Evolutionary conservation across 2,888 invertebrate genomes (phyloP), one percentile per base, ranked within the genome.

Genomic region (Leptura quadrifasciata): DNA sequence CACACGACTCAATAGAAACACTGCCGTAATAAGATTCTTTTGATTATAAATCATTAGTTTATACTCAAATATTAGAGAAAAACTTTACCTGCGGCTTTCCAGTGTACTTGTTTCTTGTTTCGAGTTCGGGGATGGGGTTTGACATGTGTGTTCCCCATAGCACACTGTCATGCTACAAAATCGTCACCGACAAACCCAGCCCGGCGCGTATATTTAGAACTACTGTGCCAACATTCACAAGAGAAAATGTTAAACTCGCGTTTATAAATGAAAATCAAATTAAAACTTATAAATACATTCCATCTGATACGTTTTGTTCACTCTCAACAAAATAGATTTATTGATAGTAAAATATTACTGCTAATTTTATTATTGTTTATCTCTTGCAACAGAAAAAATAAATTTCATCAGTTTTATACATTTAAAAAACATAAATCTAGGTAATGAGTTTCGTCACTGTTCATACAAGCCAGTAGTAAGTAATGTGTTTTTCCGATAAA

Each of bases 31-130:
- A 60, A n/a, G 47, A 58, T 58, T 39, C 58, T 15, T 17, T 39
- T 20, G 12, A 21, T 27, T 24, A 63, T 39, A 15, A 17, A n/a
- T 52, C 24, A 52, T 52, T 35, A 31, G 31, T 21, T 69, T 18
- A 35, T n/a, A 31, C 31, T 18, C 39, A 58, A 15, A 58, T 12
- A 35, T 21, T 69, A 31, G 20, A 12, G 57, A 60, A 27, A 63
- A 70, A 57, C 76, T 86, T 90, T 94, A 95, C 95, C 95, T 94
- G 95, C 94, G 85, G 94, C 93, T 90, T 94, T 95, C 95, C 95
- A 95, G 90, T 94, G 95, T 85, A 95, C 94, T 91, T 94, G 94
- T 90, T 95, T 94, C 87, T 93, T 93, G 87, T 92, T 93, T 89
- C 92, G 89, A 84, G 89, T 89, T 88, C 90, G 89, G 87, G 90